Percentiles rank a stretch among this genome's conserved stretches.
phyloP scores from a whole-genome alignment of 2,888 invertebrate species.

The Anarsia innoxiella region DNA sequence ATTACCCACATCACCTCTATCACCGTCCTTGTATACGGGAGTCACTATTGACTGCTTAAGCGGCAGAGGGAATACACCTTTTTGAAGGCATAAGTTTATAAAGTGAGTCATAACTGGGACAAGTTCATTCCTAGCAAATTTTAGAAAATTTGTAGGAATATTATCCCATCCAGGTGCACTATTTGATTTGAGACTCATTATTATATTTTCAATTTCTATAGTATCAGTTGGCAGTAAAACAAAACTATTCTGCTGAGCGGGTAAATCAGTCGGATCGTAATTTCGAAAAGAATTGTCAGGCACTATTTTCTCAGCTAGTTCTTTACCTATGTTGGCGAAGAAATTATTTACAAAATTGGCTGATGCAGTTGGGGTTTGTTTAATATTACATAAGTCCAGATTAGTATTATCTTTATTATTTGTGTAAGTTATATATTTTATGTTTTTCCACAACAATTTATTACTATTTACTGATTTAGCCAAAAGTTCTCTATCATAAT shows the following conservation, averaged over 20 bases:
- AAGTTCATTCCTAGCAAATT: background rate
- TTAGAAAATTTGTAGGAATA: background rate
- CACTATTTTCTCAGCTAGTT: background rate
- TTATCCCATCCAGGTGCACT: background rate
- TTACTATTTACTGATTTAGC: background rate
- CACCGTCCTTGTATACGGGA: background rate
- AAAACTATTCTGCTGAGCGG: too few species aligned
- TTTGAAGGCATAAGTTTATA: conserved; percentile 19
- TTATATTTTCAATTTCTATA: background rate
- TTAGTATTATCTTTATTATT: background rate
- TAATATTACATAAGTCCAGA: background rate
- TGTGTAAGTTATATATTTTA: background rate
- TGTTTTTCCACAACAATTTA: background rate
- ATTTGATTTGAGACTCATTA: background rate
- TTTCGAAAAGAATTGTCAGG: background rate
- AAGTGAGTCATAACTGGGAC: background rate
- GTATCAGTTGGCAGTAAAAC: background rate
- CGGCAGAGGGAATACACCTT: background rate
- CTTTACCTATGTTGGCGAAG: background rate
- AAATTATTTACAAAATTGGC: background rate
- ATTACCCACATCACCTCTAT: background rate
- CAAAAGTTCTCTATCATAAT: background rate
- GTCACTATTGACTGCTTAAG: background rate
- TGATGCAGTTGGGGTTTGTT: background rate
- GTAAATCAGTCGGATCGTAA: background rate